Evolutionary conservation across 2,888 invertebrate genomes (phyloP).

Genomic region (Graphium colonna): DNA sequence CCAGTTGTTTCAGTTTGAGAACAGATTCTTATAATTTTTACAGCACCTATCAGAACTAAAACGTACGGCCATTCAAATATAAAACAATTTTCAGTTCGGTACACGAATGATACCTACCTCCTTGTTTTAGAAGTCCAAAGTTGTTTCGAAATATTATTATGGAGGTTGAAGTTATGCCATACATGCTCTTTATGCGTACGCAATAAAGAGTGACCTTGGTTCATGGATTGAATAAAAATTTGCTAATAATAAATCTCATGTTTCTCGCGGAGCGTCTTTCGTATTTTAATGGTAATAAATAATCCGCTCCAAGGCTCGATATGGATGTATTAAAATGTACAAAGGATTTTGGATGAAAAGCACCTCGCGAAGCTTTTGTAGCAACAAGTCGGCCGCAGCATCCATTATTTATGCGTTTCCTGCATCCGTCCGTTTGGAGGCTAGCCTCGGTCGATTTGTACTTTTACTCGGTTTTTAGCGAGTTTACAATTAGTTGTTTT

Average conservation of each 20-base stretch:
- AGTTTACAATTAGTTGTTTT: not conserved
- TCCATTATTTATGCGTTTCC: constrained; percentile 23
- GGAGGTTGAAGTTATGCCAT: too few species aligned
- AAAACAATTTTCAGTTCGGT: too few species aligned
- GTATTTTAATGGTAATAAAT: not conserved
- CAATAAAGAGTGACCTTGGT: constrained; percentile 45
- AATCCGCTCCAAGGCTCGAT: not conserved
- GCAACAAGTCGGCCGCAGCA: constrained; percentile 19
- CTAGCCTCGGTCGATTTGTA: constrained; percentile 5
- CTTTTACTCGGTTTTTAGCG: constrained; percentile 9
- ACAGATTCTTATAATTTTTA: too few species aligned
- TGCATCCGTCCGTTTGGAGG: constrained; percentile 13
- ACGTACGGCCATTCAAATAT: too few species aligned
- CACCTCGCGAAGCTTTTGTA: constrained; percentile 7
- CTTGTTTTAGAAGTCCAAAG: too few species aligned
- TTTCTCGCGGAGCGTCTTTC: constrained; percentile 37
- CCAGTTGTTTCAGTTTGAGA: too few species aligned
- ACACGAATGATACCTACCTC: too few species aligned
- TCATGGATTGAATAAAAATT: constrained; percentile 39
- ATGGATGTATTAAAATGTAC: constrained; percentile 1
- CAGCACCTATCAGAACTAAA: too few species aligned
- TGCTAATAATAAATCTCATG: constrained; percentile 58
- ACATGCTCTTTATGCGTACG: too few species aligned
- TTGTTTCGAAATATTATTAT: too few species aligned
- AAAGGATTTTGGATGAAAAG: too few species aligned